Base-by-base conservation (phyloP, 2,888 invertebrate species). In the Mayetiola destructor region DNA sequence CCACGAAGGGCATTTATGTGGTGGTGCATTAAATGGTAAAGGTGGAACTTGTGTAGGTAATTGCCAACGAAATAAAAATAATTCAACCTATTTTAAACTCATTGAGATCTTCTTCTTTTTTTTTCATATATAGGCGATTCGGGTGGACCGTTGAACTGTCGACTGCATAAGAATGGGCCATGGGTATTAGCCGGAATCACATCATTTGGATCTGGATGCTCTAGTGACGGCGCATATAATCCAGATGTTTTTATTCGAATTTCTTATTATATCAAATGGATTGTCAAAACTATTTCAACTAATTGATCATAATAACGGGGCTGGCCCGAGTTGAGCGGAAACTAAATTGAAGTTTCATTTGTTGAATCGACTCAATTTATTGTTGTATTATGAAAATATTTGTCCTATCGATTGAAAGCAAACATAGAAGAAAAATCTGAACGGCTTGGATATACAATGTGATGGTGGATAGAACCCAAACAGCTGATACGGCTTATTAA, bases 131-230 rank as follows among this genome's bases (percentile, higher is more conserved):
- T 89, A 23, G 91, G 92, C 3, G 91, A 92, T 70, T 90, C 89
- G 3, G 92, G 91, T 1, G 92, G 92, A 0, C 92, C 92, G 0
- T 74, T 93, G 12, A 91, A 92, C 68, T 92, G 92, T 65, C 81
- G 86, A 8, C 74, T 79, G 42, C 72, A 74, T 1, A 68, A 78
- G 1, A 85, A 88, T 57, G 90, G 89, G 0, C 81, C 85, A 53
- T 93, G 92, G 92, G 87, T 87, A 66, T 75, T 93, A 32, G 85
- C 85, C 0, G 93, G 92, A 0, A 82, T 93, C 36, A 92, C 91
- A 0, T 91, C 91, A 0, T 93, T 93, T 66, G 93, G 92, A 0
- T 91, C 91, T 0, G 92, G 92, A 40, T 93, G 92, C 68, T 48
- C 48, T 3, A 27, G n/a, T 12, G 16, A 48, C 14, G 48, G 48